Evolutionary conservation across 2,797 vertebrate species (phyloP).

Genomic region (Zalophus californianus): DNA sequence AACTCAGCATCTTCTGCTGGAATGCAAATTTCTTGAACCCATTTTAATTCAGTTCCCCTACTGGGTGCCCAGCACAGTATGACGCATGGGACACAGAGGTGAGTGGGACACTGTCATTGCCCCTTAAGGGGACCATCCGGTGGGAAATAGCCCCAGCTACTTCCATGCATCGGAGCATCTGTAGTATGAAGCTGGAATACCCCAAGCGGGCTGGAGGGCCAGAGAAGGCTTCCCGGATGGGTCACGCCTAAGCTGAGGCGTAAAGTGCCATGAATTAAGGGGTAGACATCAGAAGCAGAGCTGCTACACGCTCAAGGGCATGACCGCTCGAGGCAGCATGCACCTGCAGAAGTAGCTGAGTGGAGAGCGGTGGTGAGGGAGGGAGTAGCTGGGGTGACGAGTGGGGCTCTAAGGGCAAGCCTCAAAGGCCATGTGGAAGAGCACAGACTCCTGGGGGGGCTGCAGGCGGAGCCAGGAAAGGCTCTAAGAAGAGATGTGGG

Average conservation of each 20-base stretch:
- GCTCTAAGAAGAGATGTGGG: background rate
- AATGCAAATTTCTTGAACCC: background rate
- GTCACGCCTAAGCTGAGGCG: accelerated
- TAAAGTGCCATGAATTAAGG: background rate
- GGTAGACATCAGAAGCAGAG: background rate
- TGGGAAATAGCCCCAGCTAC: background rate
- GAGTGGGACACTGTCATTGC: background rate
- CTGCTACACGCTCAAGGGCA: background rate
- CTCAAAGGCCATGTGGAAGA: background rate
- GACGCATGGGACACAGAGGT: background rate
- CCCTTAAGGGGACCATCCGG: background rate
- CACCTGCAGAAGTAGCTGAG: no score
- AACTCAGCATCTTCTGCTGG: background rate
- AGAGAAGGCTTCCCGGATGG: background rate
- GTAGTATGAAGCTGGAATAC: accelerated
- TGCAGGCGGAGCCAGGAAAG: background rate
- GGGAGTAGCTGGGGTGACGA: accelerated
- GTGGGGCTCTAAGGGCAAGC: no score
- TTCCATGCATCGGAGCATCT: no score
- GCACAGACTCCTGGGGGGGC: background rate
- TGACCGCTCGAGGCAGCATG: background rate
- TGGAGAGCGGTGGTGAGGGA: background rate
- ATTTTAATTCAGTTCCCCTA: background rate
- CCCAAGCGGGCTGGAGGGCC: accelerated
- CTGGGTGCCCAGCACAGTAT: background rate